Conservation (phyloP, 1,140 invertebrate species). For the Pseudomyrmex flavicornis region DNA sequence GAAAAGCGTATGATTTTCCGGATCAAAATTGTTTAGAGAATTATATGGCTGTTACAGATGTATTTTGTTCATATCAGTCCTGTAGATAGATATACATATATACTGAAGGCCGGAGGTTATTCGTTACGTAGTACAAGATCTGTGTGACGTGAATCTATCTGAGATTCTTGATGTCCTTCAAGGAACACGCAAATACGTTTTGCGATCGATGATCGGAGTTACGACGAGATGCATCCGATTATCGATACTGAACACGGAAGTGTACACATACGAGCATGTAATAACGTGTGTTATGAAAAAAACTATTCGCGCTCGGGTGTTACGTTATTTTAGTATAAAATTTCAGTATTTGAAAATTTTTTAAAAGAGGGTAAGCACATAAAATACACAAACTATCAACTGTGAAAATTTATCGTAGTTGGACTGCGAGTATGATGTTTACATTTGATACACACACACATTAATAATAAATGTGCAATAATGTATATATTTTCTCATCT, state of each 20-base stretch:
- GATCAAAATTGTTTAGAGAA: neutral
- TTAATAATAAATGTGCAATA: neutral
- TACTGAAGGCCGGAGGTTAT: conserved; percentile 28
- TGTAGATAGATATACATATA: conserved; percentile 8
- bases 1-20: neutral
- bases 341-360: conserved; percentile 24
- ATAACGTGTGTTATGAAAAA: conserved; percentile 48
- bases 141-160: conserved; percentile 24
- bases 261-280: conserved; percentile 38
- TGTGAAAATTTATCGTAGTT: conserved; percentile 10
- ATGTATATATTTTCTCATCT: neutral
- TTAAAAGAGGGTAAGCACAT: neutral
- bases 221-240: conserved; percentile 49
- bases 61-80: conserved; percentile 4
- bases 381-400: conserved; percentile 20
- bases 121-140: conserved; percentile 50
- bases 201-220: conserved; percentile 53
- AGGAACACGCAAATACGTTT: conserved; percentile 4
- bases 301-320: conserved; percentile 3
- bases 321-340: neutral
- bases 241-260: conserved; percentile 29
- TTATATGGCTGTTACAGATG: neutral
- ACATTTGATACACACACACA: neutral
- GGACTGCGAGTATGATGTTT: neutral
- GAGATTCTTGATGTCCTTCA: conserved; percentile 31